These are phyloP conservation scores for Hiodon tergisus DNA, from an alignment of 2,113 vertebrate species.

Conservation along the genomic window DNA sequence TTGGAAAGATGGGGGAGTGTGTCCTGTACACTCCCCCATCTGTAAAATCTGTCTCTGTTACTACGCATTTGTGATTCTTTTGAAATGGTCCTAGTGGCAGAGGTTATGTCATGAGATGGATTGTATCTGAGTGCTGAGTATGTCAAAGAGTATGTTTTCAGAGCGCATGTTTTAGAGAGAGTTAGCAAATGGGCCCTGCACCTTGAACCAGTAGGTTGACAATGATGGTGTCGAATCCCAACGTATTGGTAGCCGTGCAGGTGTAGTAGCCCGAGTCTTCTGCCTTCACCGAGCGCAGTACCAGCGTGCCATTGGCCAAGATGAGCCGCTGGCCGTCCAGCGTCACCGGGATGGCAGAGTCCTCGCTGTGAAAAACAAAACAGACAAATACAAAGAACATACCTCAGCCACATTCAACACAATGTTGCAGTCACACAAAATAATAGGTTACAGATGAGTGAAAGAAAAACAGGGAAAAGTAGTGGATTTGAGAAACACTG, in stretches of 20 bases:
- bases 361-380: constrained; percentile 65
- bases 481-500: too few relatives aligned
- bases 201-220: constrained; percentile 96
- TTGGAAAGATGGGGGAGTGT: too few relatives aligned
- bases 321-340: constrained; percentile 87
- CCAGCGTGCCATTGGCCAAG: constrained; percentile 83
- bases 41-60: too few relatives aligned
- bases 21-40: too few relatives aligned
- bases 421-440: too few relatives aligned
- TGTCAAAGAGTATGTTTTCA: too few relatives aligned
- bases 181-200: constrained; percentile 41
- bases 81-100: too few relatives aligned
- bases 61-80: too few relatives aligned
- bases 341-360: constrained; percentile 83
- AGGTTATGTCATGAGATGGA: too few relatives aligned
- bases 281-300: constrained; percentile 86
- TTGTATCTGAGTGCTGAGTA: too few relatives aligned
- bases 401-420: neutral
- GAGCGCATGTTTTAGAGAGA: too few relatives aligned
- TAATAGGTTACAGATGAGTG: neutral
- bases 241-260: constrained; percentile 94
- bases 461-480: neutral
- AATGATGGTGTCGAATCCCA: constrained; percentile 96
- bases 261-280: constrained; percentile 97
- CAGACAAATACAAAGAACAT: neutral